phyloP scores from a whole-genome alignment of 1,140 invertebrate genomes.

The Cataglyphis hispanica region DNA sequence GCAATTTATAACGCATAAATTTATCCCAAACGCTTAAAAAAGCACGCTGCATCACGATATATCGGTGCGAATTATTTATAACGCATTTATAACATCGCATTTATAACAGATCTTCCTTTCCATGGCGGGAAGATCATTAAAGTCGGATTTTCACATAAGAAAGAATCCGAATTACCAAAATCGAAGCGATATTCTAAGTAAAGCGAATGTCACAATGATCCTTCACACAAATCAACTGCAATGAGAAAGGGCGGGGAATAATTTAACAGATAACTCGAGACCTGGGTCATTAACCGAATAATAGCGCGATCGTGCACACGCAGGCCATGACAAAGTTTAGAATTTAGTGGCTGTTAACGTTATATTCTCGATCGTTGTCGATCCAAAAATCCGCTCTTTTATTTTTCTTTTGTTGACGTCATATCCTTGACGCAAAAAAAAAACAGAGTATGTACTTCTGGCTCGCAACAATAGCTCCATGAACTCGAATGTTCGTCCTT shows the following conservation, averaged over 20 bases:
- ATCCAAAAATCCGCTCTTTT: not conserved
- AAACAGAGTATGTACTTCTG: not conserved
- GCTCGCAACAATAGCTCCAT: not conserved
- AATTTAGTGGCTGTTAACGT: conserved; percentile 30
- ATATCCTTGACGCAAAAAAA: not conserved
- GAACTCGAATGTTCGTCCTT: not conserved
- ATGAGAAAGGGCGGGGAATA: conserved; percentile 37
- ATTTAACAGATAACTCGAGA: conserved; percentile 51
- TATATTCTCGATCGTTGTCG: not conserved
- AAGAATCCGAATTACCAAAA: not conserved
- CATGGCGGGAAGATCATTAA: not conserved
- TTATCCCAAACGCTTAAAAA: conserved; percentile 36
- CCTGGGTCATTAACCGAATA: conserved; percentile 54
- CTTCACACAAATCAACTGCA: conserved; percentile 32
- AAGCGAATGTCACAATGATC: conserved; percentile 31
- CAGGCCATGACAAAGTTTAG: conserved; percentile 25
- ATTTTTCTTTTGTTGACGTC: not conserved
- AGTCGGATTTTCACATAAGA: conserved; percentile 1
- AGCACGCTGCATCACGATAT: not conserved
- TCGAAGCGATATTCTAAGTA: not conserved
- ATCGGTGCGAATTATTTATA: conserved; percentile 35
- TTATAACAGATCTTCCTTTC: not conserved
- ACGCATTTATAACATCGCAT: conserved; percentile 7
- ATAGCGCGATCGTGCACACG: conserved; percentile 1
- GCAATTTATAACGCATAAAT: conserved; percentile 40